A percentile compares a stretch with the other conserved stretches of the same genome.
phyloP scores from a whole-genome alignment of 2,113 vertebrate species.

The Pipa parva region DNA sequence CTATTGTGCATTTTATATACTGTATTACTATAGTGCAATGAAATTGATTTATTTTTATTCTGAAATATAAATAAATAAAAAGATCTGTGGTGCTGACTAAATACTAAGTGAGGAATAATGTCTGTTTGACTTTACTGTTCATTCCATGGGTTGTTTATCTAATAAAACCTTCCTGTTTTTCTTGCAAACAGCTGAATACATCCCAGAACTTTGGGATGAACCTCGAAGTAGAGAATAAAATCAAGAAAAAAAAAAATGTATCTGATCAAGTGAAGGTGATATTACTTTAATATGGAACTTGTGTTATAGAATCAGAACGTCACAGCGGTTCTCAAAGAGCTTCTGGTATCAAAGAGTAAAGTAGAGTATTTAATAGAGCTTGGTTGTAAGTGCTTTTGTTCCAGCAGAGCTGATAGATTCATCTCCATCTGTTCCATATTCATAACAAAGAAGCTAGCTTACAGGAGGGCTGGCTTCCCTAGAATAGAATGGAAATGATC shows the following conservation, averaged over 20 bases:
- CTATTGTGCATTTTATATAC: too few species aligned
- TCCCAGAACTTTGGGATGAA: too few species aligned
- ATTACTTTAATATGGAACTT: slow-evolving; percentile 69
- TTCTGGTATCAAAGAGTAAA: slow-evolving; percentile 68
- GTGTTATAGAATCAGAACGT: slow-evolving; percentile 73
- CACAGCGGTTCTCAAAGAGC: slow-evolving; percentile 74
- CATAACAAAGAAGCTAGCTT: slow-evolving; percentile 78
- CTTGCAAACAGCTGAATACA: too few species aligned
- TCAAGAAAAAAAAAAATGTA: too few species aligned
- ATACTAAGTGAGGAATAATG: too few species aligned
- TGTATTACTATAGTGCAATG: too few species aligned
- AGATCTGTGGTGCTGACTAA: too few species aligned
- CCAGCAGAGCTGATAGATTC: slow-evolving; percentile 76
- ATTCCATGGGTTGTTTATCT: too few species aligned
- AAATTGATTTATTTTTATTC: too few species aligned
- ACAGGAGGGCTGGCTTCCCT: slow-evolving; percentile 63
- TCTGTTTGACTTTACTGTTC: too few species aligned
- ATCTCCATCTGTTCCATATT: slow-evolving; percentile 80
- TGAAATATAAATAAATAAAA: too few species aligned
- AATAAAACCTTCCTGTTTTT: slow-evolving; percentile 57
- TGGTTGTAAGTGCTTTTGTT: slow-evolving; percentile 75
- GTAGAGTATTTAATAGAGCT: slow-evolving; percentile 72
- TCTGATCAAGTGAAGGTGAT: slow-evolving; percentile 42
- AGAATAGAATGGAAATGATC: slow-evolving; percentile 68
- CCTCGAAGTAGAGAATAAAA: too few species aligned